Percentiles rank a stretch among this genome's conserved stretches.
phyloP scores from a whole-genome alignment of 2,113 vertebrate species.

The Coracopsis vasa region DNA sequence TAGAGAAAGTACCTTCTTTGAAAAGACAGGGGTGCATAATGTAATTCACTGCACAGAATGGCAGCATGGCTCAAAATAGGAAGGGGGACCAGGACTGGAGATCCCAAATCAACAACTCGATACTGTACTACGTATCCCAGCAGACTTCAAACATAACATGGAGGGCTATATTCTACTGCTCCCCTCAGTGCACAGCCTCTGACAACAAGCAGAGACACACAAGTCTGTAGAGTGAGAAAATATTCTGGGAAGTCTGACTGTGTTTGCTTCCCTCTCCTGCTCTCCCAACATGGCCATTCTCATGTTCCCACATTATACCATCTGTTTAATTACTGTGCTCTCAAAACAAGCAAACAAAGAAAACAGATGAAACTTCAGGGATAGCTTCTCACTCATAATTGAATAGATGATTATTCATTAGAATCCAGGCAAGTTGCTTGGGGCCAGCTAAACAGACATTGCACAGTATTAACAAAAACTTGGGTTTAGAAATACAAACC shows the following conservation, averaged over 20 bases:
- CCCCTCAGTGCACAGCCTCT: neutral
- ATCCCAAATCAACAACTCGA: neutral
- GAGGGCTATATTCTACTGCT: neutral
- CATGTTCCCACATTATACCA: neutral
- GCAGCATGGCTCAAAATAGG: neutral
- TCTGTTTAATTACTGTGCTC: neutral
- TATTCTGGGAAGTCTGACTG: neutral
- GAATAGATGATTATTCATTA: constrained; percentile 58
- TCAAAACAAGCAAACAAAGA: constrained; percentile 33
- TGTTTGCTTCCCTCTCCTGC: neutral
- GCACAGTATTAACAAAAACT: neutral
- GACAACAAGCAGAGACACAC: neutral
- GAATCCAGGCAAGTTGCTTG: constrained; percentile 50
- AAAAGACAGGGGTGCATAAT: accelerated
- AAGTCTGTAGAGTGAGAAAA: neutral
- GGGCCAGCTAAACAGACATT: constrained; percentile 4
- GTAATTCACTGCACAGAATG: neutral
- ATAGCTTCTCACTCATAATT: constrained; percentile 61
- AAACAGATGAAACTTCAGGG: constrained; percentile 48
- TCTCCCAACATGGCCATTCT: neutral
- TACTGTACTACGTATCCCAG: neutral
- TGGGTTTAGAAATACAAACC: neutral
- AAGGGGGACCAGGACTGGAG: neutral
- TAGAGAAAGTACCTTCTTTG: neutral
- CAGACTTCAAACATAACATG: neutral